Evolutionary conservation across 2,113 vertebrate species (phyloP), one percentile per base, ranked within the genome.

Genomic region (Atlantisia rogersi): DNA sequence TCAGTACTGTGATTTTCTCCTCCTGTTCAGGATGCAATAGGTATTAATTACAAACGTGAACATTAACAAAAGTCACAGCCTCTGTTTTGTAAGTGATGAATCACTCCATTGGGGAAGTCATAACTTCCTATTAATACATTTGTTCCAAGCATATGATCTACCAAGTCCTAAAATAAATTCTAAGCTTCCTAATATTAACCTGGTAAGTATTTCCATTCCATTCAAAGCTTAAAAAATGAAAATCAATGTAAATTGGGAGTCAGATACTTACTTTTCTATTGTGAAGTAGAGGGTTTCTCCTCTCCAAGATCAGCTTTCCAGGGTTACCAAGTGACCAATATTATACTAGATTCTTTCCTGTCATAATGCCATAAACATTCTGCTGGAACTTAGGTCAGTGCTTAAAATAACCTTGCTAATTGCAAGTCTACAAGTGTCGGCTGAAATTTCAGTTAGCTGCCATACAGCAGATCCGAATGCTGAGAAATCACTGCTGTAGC

Each of bases 401-500:
- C 98, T 97, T 94, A 98, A 99, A 99, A 99, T 99, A 99, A 97
- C 98, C 92, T 95, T 94, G 95, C 97, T 97, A 97, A 97, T 98
- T 98, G 95, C 97, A 97, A 98, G 97, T 89, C 88, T 97, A 81
- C 97, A 98, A 97, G 97, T 98, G 98, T 96, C 58, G 86, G 88
- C 86, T 97, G 96, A 98, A 97, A 97, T 98, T 98, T 97, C 97
- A 98, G 97, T 97, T 97, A 96, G 96, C 90, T 14, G 90, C 93
- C 92, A 81, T 84, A 60, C 29, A 79, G 92, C 86, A 86, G 92
- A 85, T 62, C 95, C 42, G 90, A 78, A 93, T 94, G 90, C 94
- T 95, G 94, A 91, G 95, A 96, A 97, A 96, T 95, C 88, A 50
- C 96, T 83, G 86, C 92, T 95, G 86, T 94, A 94, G 92, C 77